Evolutionary conservation across 2,888 invertebrate species (phyloP), one percentile per base, ranked within the genome.

Genomic region (Plagodis pulveraria): DNA sequence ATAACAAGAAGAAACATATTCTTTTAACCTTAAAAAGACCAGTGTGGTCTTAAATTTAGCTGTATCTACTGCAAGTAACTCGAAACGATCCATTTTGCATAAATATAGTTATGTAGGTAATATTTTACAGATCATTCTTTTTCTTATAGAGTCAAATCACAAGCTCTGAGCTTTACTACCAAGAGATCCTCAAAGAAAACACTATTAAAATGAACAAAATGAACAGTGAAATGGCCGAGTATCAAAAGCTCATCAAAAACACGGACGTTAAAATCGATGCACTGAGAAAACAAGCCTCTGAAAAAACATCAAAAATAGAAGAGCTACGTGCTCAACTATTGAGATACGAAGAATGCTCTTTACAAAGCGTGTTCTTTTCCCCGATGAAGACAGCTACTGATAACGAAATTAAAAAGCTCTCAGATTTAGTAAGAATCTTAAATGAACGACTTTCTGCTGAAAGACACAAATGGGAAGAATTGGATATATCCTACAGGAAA

Each of bases 381-480:
- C 93, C 93, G 6, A 87, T 94, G 85, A 93, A 93, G 67, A 89
- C 93, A 5, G 93, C 94, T 0, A 93, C 94, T 0, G 95, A 95
- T 75, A 94, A 94, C 46, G 95, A 96, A 84, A 93, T 94, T 11
- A 87, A 94, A 58, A 88, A 94, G 49, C 79, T 96, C 5, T 78
- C 95, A 2, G 94, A 95, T 58, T 77, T 96, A 45, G 88, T 95
- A 0, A 83, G 93, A 6, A 86, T 91, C 0, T 81, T 94, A 42
- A 95, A 95, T 70, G 85, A 87, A 35, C 92, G 95, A 64, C 67
- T 95, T 41, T 94, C 94, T 51, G 75, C 83, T 6, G 95, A 95
- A 75, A 91, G 94, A 64, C 93, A 88, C 48, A 94, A 93, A 72
- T 92, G 91, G 71, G 94, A 94, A 8, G 94, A 94, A 67, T 75